Evolutionary conservation across 1,140 invertebrate species (phyloP), one percentile per base, ranked within the genome.

Genomic region (Choristoneura fumiferana): DNA sequence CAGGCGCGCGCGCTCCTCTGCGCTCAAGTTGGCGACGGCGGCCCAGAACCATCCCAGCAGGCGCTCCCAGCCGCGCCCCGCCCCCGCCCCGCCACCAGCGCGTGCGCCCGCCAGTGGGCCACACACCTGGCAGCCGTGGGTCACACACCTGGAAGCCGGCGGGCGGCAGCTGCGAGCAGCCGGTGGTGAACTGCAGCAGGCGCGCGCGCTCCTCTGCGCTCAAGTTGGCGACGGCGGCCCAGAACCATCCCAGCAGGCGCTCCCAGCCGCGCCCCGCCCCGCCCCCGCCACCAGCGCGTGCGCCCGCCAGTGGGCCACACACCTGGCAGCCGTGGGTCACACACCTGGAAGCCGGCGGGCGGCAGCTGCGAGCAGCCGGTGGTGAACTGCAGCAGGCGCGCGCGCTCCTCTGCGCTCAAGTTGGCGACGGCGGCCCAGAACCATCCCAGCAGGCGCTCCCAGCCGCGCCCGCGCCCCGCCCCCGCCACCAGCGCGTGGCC

Each of bases 391-490:
- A 98, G 90, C 57, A 98, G 90, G 40, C 97, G 90, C 0, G 96
- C 97, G 93, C 98, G 97, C 90, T 98, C 97, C 79, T 98, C 97
- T 73, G 95, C 94, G 22, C 95, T 96, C 80, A 98, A 97, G 84
- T 96, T 96, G 61, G 93, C 94, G 12, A 98, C 94, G 39, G 33
- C n/a, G n/a, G n/a, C n/a, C n/a, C n/a, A n/a, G n/a, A n/a, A n/a
- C n/a, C n/a, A n/a, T n/a, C n/a, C n/a, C n/a, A n/a, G n/a, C n/a
- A n/a, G n/a, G n/a, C n/a, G n/a, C n/a, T n/a, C n/a, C n/a, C n/a
- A n/a, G n/a, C n/a, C n/a, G n/a, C n/a, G n/a, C n/a, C n/a, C n/a
- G n/a, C n/a, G n/a, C n/a, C n/a, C n/a, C n/a, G n/a, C n/a, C n/a
- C n/a, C n/a, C n/a, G n/a, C n/a, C n/a, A n/a, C n/a, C n/a, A n/a